A percentile compares a stretch with the other conserved stretches of the same genome.
phyloP scores from a whole-genome alignment of 2,888 invertebrate genomes.

The Drosophila neutralis region DNA sequence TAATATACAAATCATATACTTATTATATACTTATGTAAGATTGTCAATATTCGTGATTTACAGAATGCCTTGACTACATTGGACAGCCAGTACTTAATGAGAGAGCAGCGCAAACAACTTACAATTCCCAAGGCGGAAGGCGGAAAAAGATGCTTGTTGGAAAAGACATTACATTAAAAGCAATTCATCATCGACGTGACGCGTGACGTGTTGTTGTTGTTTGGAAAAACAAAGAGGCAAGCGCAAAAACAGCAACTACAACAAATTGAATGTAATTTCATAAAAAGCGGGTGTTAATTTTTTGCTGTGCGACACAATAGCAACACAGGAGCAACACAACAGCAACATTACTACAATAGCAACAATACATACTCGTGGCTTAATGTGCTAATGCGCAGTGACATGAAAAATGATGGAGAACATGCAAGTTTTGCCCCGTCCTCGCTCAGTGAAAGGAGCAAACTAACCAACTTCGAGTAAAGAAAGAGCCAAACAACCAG shows the following conservation, averaged over 20 bases:
- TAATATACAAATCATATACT: constrained; percentile 5
- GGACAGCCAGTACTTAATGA: constrained; percentile 21
- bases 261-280: constrained; percentile 80
- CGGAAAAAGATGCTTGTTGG: constrained; percentile 29
- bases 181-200: constrained; percentile 69
- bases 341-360: constrained; percentile 33
- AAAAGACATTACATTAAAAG: constrained; percentile 64
- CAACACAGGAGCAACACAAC: constrained; percentile 23
- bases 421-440: constrained; percentile 62
- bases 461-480: constrained; percentile 54
- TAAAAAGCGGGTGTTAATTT: constrained; percentile 81
- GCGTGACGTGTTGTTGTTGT: constrained; percentile 30
- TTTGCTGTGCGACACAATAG: constrained; percentile 60
- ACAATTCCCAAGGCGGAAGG: constrained; percentile 18
- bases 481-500: constrained; percentile 59
- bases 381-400: constrained; percentile 78
- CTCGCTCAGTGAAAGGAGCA: constrained; percentile 39
- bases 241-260: constrained; percentile 55
- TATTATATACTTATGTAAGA: constrained; percentile 20
- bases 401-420: constrained; percentile 80
- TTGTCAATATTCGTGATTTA: constrained; percentile 26
- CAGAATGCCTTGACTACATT: constrained; percentile 25
- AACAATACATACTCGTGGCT: constrained; percentile 60
- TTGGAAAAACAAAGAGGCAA: constrained; percentile 36
- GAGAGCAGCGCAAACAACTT: constrained; percentile 9